A percentile compares a stretch with the other conserved stretches of the same genome.
phyloP scores from a whole-genome alignment of 2,888 invertebrate genomes.

The Steromphala cineraria region DNA sequence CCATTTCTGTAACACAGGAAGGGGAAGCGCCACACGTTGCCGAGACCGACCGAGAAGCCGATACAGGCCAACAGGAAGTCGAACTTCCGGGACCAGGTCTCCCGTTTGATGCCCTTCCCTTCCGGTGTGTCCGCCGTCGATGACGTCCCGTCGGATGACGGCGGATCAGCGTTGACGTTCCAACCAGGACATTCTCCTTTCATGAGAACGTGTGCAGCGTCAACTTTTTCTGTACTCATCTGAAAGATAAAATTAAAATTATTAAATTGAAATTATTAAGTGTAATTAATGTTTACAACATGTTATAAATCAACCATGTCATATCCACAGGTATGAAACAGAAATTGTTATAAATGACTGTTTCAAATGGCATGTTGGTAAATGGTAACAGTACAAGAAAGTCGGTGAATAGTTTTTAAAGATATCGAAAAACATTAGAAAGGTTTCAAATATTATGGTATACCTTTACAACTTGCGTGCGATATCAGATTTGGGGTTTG shows the following conservation, averaged over 20 bases:
- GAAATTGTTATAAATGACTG: too few species aligned
- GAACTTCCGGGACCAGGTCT: constrained; percentile 61
- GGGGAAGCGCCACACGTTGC: constrained; percentile 79
- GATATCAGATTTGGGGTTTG: too few species aligned
- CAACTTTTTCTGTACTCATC: constrained; percentile 5
- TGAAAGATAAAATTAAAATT: background rate
- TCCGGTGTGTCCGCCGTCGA: constrained; percentile 13
- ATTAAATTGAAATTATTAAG: too few species aligned
- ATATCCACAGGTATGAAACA: too few species aligned
- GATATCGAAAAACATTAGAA: too few species aligned
- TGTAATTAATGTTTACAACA: too few species aligned
- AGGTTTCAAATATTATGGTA: too few species aligned
- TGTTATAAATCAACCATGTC: too few species aligned
- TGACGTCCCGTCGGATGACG: constrained; percentile 22
- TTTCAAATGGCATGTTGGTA: too few species aligned
- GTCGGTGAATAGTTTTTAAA: too few species aligned
- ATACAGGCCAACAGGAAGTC: constrained; percentile 65
- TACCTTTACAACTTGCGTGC: too few species aligned
- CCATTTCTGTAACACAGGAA: constrained; percentile 75
- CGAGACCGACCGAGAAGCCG: constrained; percentile 58
- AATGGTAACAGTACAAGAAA: too few species aligned
- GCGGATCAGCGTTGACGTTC: constrained; percentile 21
- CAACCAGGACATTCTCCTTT: constrained; percentile 27
- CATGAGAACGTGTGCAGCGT: constrained; percentile 1
- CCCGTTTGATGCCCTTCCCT: constrained; percentile 48